Conservation (phyloP, 2,113 vertebrate species). For the Motacilla alba region DNA sequence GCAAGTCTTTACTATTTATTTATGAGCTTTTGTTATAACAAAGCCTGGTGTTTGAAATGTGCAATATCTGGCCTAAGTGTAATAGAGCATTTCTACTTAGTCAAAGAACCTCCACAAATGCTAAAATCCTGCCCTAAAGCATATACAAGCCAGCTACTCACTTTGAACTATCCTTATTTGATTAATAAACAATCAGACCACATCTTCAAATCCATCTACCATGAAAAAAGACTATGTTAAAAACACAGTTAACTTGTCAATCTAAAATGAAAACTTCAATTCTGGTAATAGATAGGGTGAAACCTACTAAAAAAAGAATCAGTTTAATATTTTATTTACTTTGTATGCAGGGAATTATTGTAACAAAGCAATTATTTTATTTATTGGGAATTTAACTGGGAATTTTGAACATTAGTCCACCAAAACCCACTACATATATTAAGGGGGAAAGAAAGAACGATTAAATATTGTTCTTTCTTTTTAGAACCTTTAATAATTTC, state of each 20-base stretch:
- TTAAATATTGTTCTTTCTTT: neutral
- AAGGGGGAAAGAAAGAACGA: neutral
- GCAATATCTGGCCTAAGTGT: neutral
- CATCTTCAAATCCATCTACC: neutral
- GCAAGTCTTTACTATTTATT: neutral
- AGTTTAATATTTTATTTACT: neutral
- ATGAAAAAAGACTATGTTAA: neutral
- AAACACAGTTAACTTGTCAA: neutral
- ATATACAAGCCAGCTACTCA: neutral
- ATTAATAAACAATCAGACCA: neutral
- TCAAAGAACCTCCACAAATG: neutral
- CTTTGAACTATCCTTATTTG: neutral
- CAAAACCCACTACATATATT: neutral
- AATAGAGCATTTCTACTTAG: neutral
- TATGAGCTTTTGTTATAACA: neutral
- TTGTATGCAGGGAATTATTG: neutral
- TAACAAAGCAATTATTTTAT: neutral
- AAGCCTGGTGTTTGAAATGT: neutral
- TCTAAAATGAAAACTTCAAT: neutral
- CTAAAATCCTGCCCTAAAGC: neutral
- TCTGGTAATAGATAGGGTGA: neutral
- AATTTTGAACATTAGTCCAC: neutral
- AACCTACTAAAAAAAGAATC: neutral
- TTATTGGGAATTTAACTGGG: neutral
- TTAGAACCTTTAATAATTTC: neutral